These are phyloP conservation scores for Carcharodon carcharias DNA, from an alignment of 2,797 vertebrate genomes.

Conservation along the genomic window DNA sequence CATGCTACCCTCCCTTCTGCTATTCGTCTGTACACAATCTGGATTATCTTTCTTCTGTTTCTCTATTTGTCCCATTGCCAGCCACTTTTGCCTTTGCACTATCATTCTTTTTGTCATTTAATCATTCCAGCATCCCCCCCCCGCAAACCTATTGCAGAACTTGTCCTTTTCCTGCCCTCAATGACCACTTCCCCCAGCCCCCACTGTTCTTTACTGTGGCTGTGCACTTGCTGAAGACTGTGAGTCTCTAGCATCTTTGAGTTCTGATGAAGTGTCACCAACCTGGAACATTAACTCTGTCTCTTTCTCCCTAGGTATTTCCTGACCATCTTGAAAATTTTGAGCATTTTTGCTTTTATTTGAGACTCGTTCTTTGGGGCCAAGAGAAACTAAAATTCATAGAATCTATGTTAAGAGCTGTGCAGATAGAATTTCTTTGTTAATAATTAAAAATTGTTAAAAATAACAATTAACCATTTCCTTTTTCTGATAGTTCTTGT, in stretches of 20 bases:
- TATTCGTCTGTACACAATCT: not conserved
- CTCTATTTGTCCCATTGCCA: not conserved
- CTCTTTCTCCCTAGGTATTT: not conserved
- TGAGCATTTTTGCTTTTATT: not conserved
- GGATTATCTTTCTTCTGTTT: not conserved
- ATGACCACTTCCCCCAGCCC: too few species aligned
- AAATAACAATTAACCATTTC: not conserved
- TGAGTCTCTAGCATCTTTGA: not conserved
- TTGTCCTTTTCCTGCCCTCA: not conserved
- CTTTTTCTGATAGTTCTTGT: not conserved
- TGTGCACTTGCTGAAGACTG: not conserved
- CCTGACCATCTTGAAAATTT: not conserved
- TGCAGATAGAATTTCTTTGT: not conserved
- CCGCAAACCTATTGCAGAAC: too few species aligned
- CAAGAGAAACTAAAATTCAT: not conserved
- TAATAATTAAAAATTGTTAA: not conserved
- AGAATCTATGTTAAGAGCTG: not conserved
- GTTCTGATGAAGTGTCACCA: not conserved
- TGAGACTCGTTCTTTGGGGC: not conserved
- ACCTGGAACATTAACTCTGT: not conserved
- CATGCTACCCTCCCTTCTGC: not conserved
- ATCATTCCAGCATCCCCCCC: too few species aligned
- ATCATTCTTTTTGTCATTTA: not conserved
- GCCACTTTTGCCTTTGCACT: not conserved
- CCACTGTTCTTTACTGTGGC: not conserved